A percentile compares a stretch with the other conserved stretches of the same genome.
Evolutionary conservation across 2,113 vertebrate genomes (phyloP).

Genomic region (Bubalus kerabau): DNA sequence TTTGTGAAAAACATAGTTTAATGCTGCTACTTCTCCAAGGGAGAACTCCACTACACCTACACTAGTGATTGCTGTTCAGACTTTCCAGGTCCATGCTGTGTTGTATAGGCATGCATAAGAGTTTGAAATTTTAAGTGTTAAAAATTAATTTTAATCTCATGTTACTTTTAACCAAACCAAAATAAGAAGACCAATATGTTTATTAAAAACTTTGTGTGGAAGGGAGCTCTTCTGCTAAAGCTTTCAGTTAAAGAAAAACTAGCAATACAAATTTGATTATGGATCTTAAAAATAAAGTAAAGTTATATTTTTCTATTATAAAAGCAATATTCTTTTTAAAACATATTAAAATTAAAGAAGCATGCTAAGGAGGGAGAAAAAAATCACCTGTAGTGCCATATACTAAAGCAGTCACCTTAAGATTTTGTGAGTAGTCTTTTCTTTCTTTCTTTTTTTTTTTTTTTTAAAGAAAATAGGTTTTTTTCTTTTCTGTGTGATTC

Average conservation of each 20-base stretch:
- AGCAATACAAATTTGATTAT: neutral
- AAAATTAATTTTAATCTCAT: conserved; percentile 11
- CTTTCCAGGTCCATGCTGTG: conserved; percentile 29
- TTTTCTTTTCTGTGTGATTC: neutral
- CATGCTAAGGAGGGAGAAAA: neutral
- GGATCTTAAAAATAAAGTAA: neutral
- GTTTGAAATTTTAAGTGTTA: neutral
- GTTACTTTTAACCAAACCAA: conserved; percentile 11
- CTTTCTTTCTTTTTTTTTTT: neutral
- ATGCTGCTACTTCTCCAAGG: conserved; percentile 60
- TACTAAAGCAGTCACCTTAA: neutral
- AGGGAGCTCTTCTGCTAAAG: neutral
- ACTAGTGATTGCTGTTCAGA: conserved; percentile 56
- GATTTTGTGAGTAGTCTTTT: neutral
- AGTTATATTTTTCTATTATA: neutral
- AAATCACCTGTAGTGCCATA: neutral
- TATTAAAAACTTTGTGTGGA: neutral
- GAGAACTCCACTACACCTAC: conserved; percentile 24
- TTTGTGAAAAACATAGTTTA: conserved; percentile 55
- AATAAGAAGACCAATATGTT: conserved; percentile 1
- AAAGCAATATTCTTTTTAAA: neutral
- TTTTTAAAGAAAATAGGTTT: neutral
- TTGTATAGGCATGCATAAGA: neutral
- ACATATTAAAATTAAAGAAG: neutral
- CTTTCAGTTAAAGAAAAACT: neutral